phyloP scores from a whole-genome alignment of 2,797 vertebrate genomes.

The Tolypeutes matacus region DNA sequence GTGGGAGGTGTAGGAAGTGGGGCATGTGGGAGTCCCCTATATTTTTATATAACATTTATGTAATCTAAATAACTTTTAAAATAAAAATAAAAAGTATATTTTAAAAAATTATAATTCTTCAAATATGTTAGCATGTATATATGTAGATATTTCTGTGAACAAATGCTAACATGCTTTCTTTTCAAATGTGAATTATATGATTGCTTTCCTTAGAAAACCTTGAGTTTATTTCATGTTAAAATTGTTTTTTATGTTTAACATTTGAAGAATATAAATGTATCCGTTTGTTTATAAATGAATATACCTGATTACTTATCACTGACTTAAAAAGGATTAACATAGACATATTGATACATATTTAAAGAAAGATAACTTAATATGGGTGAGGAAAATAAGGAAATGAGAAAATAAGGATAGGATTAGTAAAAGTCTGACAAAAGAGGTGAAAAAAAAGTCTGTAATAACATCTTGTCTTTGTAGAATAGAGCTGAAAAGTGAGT shows the following conservation, averaged over 20 bases:
- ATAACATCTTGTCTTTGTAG: too few species aligned
- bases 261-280: background rate
- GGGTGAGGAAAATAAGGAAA: background rate
- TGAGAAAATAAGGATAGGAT: background rate
- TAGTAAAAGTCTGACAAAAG: background rate
- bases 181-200: background rate
- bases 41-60: too few species aligned
- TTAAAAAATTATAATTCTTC: conserved; percentile 70
- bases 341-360: background rate
- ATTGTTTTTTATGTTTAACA: background rate
- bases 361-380: background rate
- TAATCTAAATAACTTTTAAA: too few species aligned
- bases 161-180: background rate
- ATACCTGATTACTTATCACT: background rate
- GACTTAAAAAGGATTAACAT: background rate
- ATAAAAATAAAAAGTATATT: background rate
- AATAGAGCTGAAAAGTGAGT: background rate
- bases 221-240: conserved; percentile 5
- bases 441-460: background rate
- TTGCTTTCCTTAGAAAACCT: background rate
- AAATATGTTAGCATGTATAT: conserved; percentile 65
- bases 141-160: conserved; percentile 62
- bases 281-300: background rate
- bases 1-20: too few species aligned
- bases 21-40: too few species aligned